Conservation (phyloP, 1,140 invertebrate genomes). For the Camponotus vicinus region DNA sequence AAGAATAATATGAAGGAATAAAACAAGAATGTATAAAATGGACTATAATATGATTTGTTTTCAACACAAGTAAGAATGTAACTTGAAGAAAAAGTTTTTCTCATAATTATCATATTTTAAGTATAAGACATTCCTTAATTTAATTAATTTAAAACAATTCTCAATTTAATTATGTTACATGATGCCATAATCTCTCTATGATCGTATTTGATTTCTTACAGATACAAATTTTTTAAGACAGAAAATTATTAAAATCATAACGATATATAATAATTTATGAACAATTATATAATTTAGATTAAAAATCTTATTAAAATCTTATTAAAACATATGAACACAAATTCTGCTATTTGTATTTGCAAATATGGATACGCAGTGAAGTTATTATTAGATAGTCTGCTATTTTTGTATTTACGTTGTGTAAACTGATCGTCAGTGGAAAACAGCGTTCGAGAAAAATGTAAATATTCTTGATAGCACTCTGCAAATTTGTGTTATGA, state of each 20-base stretch:
- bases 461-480: constrained; percentile 31
- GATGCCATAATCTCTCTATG: neutral
- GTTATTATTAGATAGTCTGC: constrained; percentile 43
- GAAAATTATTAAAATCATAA: neutral
- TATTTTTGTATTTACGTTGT: constrained; percentile 46
- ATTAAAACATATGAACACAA: neutral
- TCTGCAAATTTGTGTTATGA: constrained; percentile 4
- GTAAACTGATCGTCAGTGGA: constrained; percentile 45
- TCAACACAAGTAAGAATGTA: neutral
- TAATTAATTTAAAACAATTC: neutral
- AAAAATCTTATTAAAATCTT: neutral
- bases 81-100: neutral
- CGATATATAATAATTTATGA: constrained; percentile 2
- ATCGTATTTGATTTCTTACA: neutral
- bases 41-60: neutral
- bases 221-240: neutral
- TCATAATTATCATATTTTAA: neutral
- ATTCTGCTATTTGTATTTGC: neutral
- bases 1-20: neutral
- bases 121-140: neutral
- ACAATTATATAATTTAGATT: neutral
- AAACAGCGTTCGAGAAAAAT: constrained; percentile 27
- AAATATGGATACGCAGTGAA: constrained; percentile 1
- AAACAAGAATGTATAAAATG: neutral
- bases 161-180: constrained; percentile 11